A percentile compares a stretch with the other conserved stretches of the same genome.
These are phyloP conservation scores for Cerastis leucographa DNA, from an alignment of 2,888 invertebrate genomes.

Conservation along the genomic window DNA sequence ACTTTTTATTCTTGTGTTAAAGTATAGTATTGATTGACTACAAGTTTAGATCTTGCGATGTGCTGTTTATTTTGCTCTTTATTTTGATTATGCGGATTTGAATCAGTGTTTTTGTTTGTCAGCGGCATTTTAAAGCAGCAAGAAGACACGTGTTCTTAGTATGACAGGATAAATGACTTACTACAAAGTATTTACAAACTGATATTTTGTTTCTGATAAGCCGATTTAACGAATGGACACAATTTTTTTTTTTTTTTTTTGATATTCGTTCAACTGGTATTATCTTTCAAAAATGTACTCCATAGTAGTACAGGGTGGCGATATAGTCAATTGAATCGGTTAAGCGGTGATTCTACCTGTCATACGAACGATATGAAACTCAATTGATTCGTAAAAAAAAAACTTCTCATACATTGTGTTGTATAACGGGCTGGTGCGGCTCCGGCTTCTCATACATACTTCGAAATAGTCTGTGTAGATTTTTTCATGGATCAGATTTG, in stretches of 20 bases:
- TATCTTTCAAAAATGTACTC: not conserved
- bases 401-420: too few species aligned
- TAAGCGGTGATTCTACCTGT: not conserved
- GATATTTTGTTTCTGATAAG: constrained; percentile 2
- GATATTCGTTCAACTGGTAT: constrained; percentile 15
- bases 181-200: not conserved
- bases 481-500: not conserved
- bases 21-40: constrained; percentile 62
- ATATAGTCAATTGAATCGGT: not conserved
- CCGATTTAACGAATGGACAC: constrained; percentile 31
- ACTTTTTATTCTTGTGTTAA: constrained; percentile 70
- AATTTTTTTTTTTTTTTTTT: too few species aligned
- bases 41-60: constrained; percentile 50
- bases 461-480: too few species aligned
- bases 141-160: not conserved
- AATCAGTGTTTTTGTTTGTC: not conserved
- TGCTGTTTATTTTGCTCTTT: constrained; percentile 67
- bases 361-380: not conserved
- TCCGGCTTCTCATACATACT: too few species aligned
- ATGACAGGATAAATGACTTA: not conserved
- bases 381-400: not conserved
- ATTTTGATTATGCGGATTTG: constrained; percentile 10
- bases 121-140: not conserved
- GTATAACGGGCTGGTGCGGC: too few species aligned
- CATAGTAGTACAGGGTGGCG: not conserved